phyloP scores from a whole-genome alignment of 1,140 invertebrate genomes.

The Leptonema lineaticorne region DNA sequence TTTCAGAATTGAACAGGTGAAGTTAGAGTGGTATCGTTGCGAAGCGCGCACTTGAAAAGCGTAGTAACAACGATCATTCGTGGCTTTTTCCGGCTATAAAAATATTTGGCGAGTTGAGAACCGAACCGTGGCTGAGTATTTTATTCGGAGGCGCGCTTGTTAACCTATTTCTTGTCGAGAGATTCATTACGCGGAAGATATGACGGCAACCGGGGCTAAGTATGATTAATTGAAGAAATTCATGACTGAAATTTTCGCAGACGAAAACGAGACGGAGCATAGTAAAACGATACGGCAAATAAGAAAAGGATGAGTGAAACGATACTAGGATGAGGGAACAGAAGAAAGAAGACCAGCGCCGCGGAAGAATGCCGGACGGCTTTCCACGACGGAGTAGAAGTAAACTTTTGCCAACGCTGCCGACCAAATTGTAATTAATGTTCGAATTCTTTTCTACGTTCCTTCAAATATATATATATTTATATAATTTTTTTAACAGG shows the following conservation, averaged over 20 bases:
- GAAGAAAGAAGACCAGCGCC: no score
- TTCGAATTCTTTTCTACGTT: conserved; percentile 17
- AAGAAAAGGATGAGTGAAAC: background rate
- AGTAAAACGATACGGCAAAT: background rate
- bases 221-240: conserved; percentile 42
- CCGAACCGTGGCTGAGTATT: conserved; percentile 11
- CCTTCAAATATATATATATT: no score
- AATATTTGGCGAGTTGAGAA: conserved; percentile 6
- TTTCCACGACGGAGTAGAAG: background rate
- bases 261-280: conserved; percentile 1
- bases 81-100: background rate
- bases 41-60: background rate
- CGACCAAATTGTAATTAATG: conserved; percentile 22
- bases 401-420: background rate
- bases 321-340: no score
- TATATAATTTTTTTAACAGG: no score
- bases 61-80: conserved; percentile 9
- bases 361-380: no score
- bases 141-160: conserved; percentile 30
- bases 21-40: background rate
- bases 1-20: background rate
- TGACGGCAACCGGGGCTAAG: conserved; percentile 40
- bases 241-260: conserved; percentile 40
- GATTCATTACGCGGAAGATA: conserved; percentile 42
- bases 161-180: conserved; percentile 42